These are phyloP conservation scores for Cantharis lateralis DNA, from an alignment of 2,888 invertebrate genomes.

Conservation along the genomic window DNA sequence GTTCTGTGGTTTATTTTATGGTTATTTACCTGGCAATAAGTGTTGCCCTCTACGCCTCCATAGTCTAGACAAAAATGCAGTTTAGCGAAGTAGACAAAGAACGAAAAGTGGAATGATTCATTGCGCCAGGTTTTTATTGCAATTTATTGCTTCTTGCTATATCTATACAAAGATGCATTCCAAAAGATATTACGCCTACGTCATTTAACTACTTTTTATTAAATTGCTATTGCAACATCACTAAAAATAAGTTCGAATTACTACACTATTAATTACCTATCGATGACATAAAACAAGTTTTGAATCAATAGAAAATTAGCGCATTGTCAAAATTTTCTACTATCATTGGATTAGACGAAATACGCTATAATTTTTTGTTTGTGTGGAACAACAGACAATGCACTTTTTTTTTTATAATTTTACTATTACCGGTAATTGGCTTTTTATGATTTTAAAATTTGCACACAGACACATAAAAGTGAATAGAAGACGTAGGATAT, in stretches of 20 bases:
- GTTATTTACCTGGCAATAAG: conserved; percentile 36
- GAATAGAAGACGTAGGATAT: not conserved
- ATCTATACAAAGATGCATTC: conserved; percentile 42
- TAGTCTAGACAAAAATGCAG: conserved; percentile 45
- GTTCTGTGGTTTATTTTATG: conserved; percentile 28
- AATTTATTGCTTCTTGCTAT: conserved; percentile 43
- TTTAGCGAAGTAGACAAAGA: conserved; percentile 40
- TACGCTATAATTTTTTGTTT: not conserved
- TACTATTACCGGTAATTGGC: not conserved
- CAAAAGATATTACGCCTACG: conserved; percentile 42
- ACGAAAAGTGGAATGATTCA: conserved; percentile 45
- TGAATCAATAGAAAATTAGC: not conserved
- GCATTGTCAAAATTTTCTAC: not conserved
- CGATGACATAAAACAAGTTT: not conserved
- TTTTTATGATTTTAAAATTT: not conserved
- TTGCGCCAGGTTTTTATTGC: conserved; percentile 45
- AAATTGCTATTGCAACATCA: conserved; percentile 21
- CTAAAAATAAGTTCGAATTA: conserved; percentile 12
- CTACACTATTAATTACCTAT: conserved; percentile 3
- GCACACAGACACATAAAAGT: not conserved
- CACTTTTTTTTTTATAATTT: not conserved
- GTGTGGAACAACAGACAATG: not conserved
- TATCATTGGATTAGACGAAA: not conserved
- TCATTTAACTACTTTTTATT: conserved; percentile 12
- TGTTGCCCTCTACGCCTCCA: conserved; percentile 36